A percentile compares a stretch with the other conserved stretches of the same genome.
phyloP scores from a whole-genome alignment of 2,113 vertebrate genomes.

The Onychostoma macrolepis region DNA sequence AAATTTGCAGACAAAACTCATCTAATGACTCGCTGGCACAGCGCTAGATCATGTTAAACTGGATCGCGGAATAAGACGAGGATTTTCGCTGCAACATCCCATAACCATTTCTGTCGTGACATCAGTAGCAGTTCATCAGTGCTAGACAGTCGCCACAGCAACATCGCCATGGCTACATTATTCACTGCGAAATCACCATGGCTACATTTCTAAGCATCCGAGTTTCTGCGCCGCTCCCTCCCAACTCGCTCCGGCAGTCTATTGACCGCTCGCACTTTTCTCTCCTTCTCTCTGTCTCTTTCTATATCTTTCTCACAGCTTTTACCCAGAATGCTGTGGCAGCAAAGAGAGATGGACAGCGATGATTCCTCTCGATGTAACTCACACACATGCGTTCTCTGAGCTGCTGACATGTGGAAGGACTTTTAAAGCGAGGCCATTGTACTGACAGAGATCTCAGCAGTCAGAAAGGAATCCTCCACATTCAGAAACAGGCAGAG shows the following conservation, averaged over 20 bases:
- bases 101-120: neutral
- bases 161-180: slow-evolving; percentile 38
- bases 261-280: neutral
- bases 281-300: neutral
- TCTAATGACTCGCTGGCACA: neutral
- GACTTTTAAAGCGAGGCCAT: slow-evolving; percentile 8
- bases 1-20: neutral
- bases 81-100: neutral
- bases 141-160: slow-evolving; percentile 31
- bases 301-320: neutral
- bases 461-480: neutral
- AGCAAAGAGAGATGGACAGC: neutral
- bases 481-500: neutral
- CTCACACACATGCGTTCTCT: neutral
- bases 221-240: neutral
- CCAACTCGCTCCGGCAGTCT: neutral
- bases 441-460: slow-evolving; percentile 17
- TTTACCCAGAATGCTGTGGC: slow-evolving; percentile 2
- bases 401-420: neutral
- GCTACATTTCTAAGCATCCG: slow-evolving; percentile 30
- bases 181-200: slow-evolving; percentile 34
- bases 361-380: neutral
- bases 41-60: neutral
- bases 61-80: neutral
- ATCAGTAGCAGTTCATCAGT: slow-evolving; percentile 21